A percentile compares a stretch with the other conserved stretches of the same genome.
Conservation (phyloP, 2,888 invertebrate species). For the Oithona nana region DNA sequence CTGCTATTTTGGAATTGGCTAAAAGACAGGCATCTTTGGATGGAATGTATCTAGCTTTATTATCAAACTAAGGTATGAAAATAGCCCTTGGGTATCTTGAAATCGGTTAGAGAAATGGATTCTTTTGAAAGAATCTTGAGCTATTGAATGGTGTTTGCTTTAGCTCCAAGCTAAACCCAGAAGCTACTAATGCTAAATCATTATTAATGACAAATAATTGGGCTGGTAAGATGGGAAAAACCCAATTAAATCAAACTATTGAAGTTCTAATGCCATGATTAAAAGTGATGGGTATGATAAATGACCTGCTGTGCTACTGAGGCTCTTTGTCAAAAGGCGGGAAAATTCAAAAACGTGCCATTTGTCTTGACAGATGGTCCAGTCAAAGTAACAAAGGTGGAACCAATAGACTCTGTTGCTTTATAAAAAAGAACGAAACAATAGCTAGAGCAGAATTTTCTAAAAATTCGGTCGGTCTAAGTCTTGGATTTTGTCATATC, state of each 20-base stretch:
- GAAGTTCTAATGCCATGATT: not conserved
- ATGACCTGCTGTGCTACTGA: not conserved
- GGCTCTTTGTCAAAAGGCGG: not conserved
- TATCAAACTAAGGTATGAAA: too few species aligned
- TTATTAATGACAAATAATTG: not conserved
- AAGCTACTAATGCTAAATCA: too few species aligned
- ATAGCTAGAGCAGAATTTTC: not conserved
- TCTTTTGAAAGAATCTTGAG: not conserved
- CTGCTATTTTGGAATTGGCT: too few species aligned
- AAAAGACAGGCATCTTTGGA: too few species aligned
- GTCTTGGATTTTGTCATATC: too few species aligned
- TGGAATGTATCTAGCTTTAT: too few species aligned
- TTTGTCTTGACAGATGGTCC: not conserved
- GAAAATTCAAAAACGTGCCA: not conserved
- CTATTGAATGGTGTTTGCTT: not conserved
- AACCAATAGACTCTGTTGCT: not conserved
- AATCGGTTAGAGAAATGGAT: too few species aligned
- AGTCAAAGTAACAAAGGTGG: not conserved
- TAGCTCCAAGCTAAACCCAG: not conserved
- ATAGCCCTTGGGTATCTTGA: too few species aligned
- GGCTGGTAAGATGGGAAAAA: not conserved
- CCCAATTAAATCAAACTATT: not conserved
- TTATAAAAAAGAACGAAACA: not conserved
- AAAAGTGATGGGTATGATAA: not conserved
- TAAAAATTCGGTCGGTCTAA: too few species aligned